Evolutionary conservation across 2,888 invertebrate species (phyloP), one percentile per base, ranked within the genome.

Genomic region (Argyra leucocephala): DNA sequence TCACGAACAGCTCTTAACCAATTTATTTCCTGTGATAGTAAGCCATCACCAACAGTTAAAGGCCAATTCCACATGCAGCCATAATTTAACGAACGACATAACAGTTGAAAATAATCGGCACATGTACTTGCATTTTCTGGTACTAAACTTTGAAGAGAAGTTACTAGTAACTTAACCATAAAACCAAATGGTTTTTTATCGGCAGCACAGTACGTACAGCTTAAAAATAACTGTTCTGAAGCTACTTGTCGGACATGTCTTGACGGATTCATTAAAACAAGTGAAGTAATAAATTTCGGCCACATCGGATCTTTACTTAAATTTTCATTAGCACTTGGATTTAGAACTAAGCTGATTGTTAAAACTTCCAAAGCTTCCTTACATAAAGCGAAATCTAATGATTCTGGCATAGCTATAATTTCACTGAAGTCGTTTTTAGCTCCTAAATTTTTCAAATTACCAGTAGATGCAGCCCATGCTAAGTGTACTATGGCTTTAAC

Each of bases 331-430:
- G 91, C 90, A 65, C 87, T 87, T n/a, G 93, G 91, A 78, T 93
- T 94, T 63, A 97, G 81, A 62, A 94, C 91, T 76, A 96, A 85
- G 70, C 92, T 90, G 70, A 96, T 87, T 63, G 94, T 93, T 68
- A 97, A 82, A 68, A 95, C 89, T 81, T 97, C 96, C 77, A 97
- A 83, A 62, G 95, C 93, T 81, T 96, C 96, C 72, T 93, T 90
- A 73, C 93, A 93, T 74, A 93, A 89, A 81, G 80, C 63, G 75
- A 82, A 74, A 73, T 89, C 89, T 69, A 86, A 86, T 5, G 85
- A 83, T 70, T 88, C 89, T 24, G 88, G 85, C 69, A 81, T 79
- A 68, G 84, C 81, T 4, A 18, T 24, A 61, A 78, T 80, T 62
- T 78, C 78, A 61, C 75, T 76, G 64, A 80, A 79, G 68, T 82